These are phyloP conservation scores for Petrolisthes cinctipes DNA, from an alignment of 2,888 invertebrate genomes.

Conservation along the genomic window DNA sequence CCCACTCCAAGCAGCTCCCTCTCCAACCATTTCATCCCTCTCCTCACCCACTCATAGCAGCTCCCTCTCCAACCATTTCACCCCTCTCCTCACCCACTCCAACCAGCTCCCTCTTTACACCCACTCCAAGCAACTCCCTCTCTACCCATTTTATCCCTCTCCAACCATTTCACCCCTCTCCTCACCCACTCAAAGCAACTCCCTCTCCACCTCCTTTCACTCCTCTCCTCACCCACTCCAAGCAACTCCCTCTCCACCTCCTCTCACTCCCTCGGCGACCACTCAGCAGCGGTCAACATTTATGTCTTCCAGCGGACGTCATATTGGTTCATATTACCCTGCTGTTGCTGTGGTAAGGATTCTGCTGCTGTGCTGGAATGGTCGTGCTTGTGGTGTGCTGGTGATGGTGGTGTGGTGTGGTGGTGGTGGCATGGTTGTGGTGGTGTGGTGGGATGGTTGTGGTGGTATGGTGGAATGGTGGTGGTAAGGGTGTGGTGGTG, in stretches of 20 bases:
- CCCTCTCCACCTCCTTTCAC: background rate
- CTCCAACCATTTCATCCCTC: background rate
- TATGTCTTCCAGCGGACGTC: constrained; percentile 48
- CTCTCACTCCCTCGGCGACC: constrained; percentile 12
- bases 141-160: background rate
- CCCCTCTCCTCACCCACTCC: background rate
- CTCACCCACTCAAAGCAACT: background rate
- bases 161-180: background rate
- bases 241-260: background rate
- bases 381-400: background rate
- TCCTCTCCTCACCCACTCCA: background rate
- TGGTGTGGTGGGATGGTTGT: background rate
- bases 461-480: constrained; percentile 13
- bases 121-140: background rate
- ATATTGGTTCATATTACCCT: constrained; percentile 38
- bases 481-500: too few relatives aligned
- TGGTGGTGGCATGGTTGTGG: background rate
- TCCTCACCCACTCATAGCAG: background rate
- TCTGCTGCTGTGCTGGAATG: background rate
- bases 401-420: background rate
- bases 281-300: constrained; percentile 47
- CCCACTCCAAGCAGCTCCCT: background rate
- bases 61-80: background rate
- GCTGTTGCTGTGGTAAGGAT: background rate
- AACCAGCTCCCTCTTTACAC: background rate